Conservation (phyloP, 2,113 vertebrate species). For the Hippocampus zosterae region DNA sequence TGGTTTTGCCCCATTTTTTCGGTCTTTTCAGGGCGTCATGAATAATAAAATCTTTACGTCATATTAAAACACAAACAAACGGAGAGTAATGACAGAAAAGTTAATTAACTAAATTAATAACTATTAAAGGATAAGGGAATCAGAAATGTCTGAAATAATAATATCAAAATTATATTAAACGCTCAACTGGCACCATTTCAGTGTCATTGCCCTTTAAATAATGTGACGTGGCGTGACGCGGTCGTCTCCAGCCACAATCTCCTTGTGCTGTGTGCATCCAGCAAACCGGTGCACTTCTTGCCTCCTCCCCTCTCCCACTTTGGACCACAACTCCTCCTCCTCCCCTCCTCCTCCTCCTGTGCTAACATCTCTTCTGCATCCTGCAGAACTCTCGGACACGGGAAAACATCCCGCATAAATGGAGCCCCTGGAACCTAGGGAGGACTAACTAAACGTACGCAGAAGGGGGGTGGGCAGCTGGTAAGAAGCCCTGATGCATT, state of each 20-base stretch:
- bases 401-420: constrained; percentile 10
- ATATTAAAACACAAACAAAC: background rate
- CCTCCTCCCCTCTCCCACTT: constrained; percentile 1
- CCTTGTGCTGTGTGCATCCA: constrained; percentile 14
- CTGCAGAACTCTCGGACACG: constrained; percentile 42
- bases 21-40: background rate
- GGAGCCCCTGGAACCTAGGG: constrained; percentile 26
- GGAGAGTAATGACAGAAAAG: background rate
- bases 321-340: constrained; percentile 7
- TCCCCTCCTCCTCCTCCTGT: constrained; percentile 33
- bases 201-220: constrained; percentile 56
- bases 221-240: constrained; percentile 48
- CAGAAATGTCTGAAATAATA: background rate
- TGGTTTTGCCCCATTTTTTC: too few relatives aligned
- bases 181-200: background rate
- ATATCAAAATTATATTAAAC: background rate
- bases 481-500: constrained; percentile 37
- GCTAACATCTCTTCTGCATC: constrained; percentile 41
- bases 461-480: constrained; percentile 29
- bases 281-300: constrained; percentile 27
- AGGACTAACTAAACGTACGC: background rate
- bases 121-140: background rate
- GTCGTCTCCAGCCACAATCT: constrained; percentile 35
- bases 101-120: background rate
- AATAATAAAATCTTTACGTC: background rate